phyloP scores from a whole-genome alignment of 2,797 vertebrate genomes.

The Cyprinella venusta region DNA sequence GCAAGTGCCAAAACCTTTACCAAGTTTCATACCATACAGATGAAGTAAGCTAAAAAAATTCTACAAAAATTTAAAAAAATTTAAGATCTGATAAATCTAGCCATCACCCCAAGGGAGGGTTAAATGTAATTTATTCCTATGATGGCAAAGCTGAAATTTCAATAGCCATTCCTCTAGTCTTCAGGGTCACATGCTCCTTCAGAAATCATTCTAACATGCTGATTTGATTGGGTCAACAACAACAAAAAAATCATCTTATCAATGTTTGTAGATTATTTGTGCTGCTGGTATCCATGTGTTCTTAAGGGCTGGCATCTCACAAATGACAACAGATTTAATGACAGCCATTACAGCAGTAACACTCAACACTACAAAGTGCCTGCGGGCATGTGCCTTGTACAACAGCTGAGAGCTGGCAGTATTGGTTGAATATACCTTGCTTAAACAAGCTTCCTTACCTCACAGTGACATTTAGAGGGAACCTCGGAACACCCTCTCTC shows the following conservation, averaged over 20 bases:
- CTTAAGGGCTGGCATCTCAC: background rate
- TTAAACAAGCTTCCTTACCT: constrained; percentile 18
- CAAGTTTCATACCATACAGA: too few species aligned
- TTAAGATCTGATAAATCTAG: too few species aligned
- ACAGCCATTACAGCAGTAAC: background rate
- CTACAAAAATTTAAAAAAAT: too few species aligned
- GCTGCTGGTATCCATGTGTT: background rate
- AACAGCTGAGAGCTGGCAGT: constrained; percentile 26
- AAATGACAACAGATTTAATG: constrained; percentile 21
- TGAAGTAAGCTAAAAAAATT: too few species aligned
- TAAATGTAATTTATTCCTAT: too few species aligned
- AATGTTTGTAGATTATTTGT: background rate
- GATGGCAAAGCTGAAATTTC: too few species aligned
- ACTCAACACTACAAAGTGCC: constrained; percentile 57
- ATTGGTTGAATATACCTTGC: background rate
- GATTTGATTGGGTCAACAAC: background rate
- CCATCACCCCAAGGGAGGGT: too few species aligned
- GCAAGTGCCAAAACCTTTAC: too few species aligned
- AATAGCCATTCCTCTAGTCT: too few species aligned
- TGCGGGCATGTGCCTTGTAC: constrained; percentile 57
- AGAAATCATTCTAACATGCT: background rate
- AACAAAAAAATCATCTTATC: too few species aligned
- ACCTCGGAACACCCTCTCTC: constrained; percentile 27
- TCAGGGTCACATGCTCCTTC: background rate
- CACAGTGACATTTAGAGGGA: constrained; percentile 36